Percentiles rank a stretch among this genome's conserved stretches.
Conservation (phyloP, 2,888 invertebrate species). For the Asteroscopus sphinx region DNA sequence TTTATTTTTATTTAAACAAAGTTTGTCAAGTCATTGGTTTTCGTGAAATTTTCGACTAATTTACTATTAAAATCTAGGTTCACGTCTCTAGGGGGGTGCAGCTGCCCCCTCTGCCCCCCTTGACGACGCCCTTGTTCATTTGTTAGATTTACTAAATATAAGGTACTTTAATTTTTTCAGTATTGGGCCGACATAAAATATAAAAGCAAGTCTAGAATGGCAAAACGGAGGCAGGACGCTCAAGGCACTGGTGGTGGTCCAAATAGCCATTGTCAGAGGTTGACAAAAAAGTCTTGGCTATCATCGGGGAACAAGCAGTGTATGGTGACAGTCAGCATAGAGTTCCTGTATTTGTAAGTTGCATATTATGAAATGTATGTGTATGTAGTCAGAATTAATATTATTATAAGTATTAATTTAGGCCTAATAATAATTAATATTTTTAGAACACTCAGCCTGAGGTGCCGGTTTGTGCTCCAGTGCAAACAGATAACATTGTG, state of each 20-base stretch:
- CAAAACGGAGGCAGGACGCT: not conserved
- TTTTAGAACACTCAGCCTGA: not conserved
- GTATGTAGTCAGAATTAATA: not conserved
- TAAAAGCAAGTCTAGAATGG: not conserved
- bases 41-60: too few species aligned
- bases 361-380: not conserved
- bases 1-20: too few species aligned
- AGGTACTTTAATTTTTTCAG: too few species aligned
- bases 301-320: not conserved
- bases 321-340: not conserved
- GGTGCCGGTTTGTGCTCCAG: not conserved
- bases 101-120: too few species aligned
- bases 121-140: too few species aligned
- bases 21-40: too few species aligned
- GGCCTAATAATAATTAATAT: too few species aligned
- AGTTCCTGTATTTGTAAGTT: not conserved
- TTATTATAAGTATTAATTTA: not conserved
- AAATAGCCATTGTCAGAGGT: not conserved
- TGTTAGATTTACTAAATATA: too few species aligned
- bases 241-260: not conserved
- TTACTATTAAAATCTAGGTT: too few species aligned
- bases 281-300: not conserved
- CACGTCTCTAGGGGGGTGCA: too few species aligned
- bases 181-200: too few species aligned
- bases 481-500: not conserved